Evolutionary conservation across 2,797 vertebrate genomes (phyloP), one percentile per base, ranked within the genome.

Genomic region (Acestrorhynchus altus): DNA sequence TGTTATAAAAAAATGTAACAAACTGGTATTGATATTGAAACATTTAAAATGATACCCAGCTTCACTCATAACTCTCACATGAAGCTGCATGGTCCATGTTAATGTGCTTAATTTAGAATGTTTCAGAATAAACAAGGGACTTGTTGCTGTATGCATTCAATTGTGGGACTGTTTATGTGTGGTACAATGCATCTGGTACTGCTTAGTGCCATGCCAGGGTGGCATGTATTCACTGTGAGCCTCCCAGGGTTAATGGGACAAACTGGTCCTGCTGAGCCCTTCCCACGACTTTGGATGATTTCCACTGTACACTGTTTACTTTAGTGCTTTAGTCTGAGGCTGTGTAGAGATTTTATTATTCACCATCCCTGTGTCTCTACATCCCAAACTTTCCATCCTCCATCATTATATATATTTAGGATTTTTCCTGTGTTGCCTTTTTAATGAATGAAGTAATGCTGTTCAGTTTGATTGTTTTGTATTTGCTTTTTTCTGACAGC

Each of bases 221-320:
- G 88, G 84, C 87, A 87, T 90, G 88, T 91, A 90, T 87, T 90
- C 87, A 88, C 81, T 80, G 46, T 18, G n/a, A 68, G 47, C 75
- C 70, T 59, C 79, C 31, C 65, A 69, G 56, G 71, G 57, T 31
- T 67, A 28, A 74, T 49, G 42, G 40, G 31, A 31, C 15, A 73
- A 22, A 72, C 69, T 44, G 68, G 66, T 56, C 66, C 24, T 44
- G 59, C 46, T 68, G 22, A 20, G 6, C 73, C 52, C 75, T 15
- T 81, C 60, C 72, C 67, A 56, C 31, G 28, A 73, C 75, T 81
- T 35, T 76, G 73, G 74, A 72, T 72, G 63, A 69, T 69, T 79
- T 70, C 26, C 59, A 72, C 35, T 71, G 74, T 85, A 74, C 66
- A 13, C 31, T 80, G 79, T 83, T 83, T 78, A 76, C 57, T 78